Evolutionary conservation across 2,797 vertebrate genomes (phyloP), one percentile per base, ranked within the genome.

Genomic region (Lacerta bilineata): DNA sequence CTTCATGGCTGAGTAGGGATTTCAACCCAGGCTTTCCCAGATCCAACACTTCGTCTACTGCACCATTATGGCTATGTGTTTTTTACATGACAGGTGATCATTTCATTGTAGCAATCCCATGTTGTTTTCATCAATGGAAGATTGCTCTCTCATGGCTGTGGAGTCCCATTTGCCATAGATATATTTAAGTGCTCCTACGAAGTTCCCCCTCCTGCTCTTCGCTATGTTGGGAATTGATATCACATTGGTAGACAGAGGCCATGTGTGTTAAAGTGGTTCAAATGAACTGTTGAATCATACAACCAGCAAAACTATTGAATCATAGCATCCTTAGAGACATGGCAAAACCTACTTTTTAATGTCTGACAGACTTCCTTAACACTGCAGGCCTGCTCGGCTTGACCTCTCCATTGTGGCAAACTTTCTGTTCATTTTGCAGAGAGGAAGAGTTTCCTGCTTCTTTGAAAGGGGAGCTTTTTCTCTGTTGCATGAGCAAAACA

Each of bases 261-360:
- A 50, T 78, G 9, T 78, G 9, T 23, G 64, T 75, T 91, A 85
- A 91, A 91, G 8, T 89, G 41, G n/a, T 79, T 84, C 85, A 91
- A 92, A 91, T 78, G 20, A 93, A 46, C 74, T 17, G 36, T 29
- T 84, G 87, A 91, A 69, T 93, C 59, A 50, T 23, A 76, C 33
- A 64, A 84, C 29, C 27, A 86, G 71, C 88, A 91, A 92, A 15
- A 11, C 89, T 93, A n/a, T 80, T 91, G 85, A 93, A 93, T 90
- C 76, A 66, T 18, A 77, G 41, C 77, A 90, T 83, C 89, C 87
- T 93, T 85, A 41, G 77, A 75, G 86, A 86, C 92, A 90, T 90
- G 83, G 59, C 92, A 94, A 95, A 95, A 94, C 61, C 64, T 86
- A 92, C 1, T 69, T 95, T 94, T 71, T 71, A 76, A 66, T 90